phyloP scores from a whole-genome alignment of 2,797 vertebrate species.

The Holocentrus rufus region DNA sequence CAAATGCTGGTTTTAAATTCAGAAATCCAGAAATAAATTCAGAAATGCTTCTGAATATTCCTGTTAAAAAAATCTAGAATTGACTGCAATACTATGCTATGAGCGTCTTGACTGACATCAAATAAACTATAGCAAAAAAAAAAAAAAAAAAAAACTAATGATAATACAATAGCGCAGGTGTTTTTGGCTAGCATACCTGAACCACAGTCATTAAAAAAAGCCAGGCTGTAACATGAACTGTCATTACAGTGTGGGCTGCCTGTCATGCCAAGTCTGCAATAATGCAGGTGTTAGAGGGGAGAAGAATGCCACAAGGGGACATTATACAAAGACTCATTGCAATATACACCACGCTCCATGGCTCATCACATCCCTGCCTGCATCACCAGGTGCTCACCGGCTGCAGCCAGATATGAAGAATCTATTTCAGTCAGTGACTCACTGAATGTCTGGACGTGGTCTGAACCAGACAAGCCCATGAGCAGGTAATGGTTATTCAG shows the following conservation, averaged over 20 bases:
- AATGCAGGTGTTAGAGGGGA: slow-evolving; percentile 65
- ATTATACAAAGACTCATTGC: slow-evolving; percentile 58
- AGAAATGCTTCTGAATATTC: not conserved
- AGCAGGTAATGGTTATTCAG: not conserved
- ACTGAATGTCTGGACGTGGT: slow-evolving; percentile 55
- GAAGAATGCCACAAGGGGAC: slow-evolving; percentile 49
- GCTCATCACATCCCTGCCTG: slow-evolving; percentile 42
- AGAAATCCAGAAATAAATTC: not conserved
- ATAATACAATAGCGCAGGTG: slow-evolving; percentile 21
- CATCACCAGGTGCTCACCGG: slow-evolving; percentile 63
- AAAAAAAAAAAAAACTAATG: not conserved
- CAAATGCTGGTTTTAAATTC: not conserved
- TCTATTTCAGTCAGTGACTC: slow-evolving; percentile 61
- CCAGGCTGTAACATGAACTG: slow-evolving; percentile 63
- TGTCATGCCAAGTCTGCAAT: slow-evolving; percentile 54
- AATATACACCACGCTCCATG: slow-evolving; percentile 39
- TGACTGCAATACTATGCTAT: not conserved
- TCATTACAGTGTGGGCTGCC: slow-evolving; percentile 63
- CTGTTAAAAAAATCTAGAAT: not conserved
- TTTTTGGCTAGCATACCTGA: slow-evolving; percentile 29
- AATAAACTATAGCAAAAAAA: slow-evolving; percentile 9
- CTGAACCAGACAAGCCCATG: slow-evolving; percentile 7
- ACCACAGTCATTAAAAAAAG: slow-evolving; percentile 57
- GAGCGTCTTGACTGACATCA: not conserved
- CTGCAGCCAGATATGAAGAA: slow-evolving; percentile 53